Evolutionary conservation across 2,888 invertebrate genomes (phyloP).

Genomic region (Lacanobia oleracea): DNA sequence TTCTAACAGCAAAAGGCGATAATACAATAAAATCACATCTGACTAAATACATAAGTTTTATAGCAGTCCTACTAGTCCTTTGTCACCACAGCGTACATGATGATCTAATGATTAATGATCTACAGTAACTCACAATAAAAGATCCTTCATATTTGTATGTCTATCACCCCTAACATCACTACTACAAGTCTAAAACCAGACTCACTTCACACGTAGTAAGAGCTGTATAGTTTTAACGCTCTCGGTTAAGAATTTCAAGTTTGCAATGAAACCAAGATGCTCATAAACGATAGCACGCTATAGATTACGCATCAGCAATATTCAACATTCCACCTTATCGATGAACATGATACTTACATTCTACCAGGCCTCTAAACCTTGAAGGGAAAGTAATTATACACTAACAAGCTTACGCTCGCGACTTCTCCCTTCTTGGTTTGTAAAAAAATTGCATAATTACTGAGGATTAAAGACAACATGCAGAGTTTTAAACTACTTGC

Average conservation of each 20-base stretch:
- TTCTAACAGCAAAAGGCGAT: too few species aligned
- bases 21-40: too few species aligned
- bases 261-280: not conserved
- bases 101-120: too few species aligned
- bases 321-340: constrained; percentile 22
- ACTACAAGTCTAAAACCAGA: not conserved
- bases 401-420: not conserved
- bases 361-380: constrained; percentile 19
- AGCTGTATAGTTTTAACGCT: not conserved
- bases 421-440: not conserved
- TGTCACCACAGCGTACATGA: too few species aligned
- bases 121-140: too few species aligned
- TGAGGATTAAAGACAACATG: too few species aligned
- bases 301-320: constrained; percentile 26
- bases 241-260: not conserved
- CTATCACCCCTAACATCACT: too few species aligned
- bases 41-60: too few species aligned
- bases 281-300: constrained; percentile 1
- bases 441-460: too few species aligned
- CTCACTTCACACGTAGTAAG: not conserved
- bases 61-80: too few species aligned
- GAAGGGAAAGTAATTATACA: constrained; percentile 48
- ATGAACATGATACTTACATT: constrained; percentile 36
- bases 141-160: too few species aligned
- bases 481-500: too few species aligned